These are phyloP conservation scores for Phyto melanocephala DNA, from an alignment of 2,888 invertebrate genomes.

Conservation along the genomic window DNA sequence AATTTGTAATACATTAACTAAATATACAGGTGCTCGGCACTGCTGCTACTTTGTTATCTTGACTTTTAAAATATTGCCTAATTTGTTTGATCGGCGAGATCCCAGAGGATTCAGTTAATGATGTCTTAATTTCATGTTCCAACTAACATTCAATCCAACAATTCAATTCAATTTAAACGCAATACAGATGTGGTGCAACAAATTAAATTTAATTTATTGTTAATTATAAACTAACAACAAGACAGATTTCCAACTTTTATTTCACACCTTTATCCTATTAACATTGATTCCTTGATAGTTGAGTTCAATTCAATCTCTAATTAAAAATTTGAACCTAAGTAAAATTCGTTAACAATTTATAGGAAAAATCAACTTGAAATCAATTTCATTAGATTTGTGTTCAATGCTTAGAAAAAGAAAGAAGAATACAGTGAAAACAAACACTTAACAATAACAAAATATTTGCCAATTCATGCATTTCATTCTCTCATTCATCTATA, in stretches of 20 bases:
- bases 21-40: too few relatives aligned
- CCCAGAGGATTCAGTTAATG: too few relatives aligned
- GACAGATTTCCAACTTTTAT: not conserved
- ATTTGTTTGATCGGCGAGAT: too few relatives aligned
- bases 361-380: slow-evolving; percentile 13
- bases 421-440: not conserved
- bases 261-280: not conserved
- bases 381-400: not conserved
- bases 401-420: not conserved
- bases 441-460: not conserved
- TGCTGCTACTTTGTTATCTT: too few relatives aligned
- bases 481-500: not conserved
- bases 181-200: not conserved
- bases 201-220: not conserved
- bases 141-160: too few relatives aligned
- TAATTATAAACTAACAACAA: not conserved
- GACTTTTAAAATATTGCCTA: too few relatives aligned
- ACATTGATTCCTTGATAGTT: not conserved
- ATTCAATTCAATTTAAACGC: too few relatives aligned
- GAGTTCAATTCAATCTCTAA: not conserved
- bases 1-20: too few relatives aligned
- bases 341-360: not conserved
- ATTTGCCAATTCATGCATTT: not conserved
- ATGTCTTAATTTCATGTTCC: too few relatives aligned
- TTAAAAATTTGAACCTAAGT: not conserved